phyloP scores from a whole-genome alignment of 2,797 vertebrate species.

The Phrynocephalus vlangalii region DNA sequence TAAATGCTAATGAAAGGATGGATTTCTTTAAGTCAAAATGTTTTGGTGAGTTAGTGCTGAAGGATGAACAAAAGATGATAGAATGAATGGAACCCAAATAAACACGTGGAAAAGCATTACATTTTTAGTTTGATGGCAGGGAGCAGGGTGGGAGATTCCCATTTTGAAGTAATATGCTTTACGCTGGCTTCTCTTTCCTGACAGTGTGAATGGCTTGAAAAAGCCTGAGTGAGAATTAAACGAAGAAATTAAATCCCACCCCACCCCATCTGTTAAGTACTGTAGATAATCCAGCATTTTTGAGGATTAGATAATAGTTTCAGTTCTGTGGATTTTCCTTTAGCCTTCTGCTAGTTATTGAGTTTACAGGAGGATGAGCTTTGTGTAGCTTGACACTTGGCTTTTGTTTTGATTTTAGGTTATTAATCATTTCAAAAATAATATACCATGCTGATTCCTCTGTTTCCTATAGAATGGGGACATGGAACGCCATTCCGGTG shows the following conservation, averaged over 20 bases:
- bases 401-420: constrained; percentile 23
- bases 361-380: constrained; percentile 14
- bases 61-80: constrained; percentile 38
- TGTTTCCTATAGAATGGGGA: neutral
- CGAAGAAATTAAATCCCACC: constrained; percentile 10
- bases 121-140: constrained; percentile 11
- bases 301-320: constrained; percentile 33
- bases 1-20: constrained; percentile 19
- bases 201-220: constrained; percentile 20
- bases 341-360: constrained; percentile 24
- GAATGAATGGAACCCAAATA: constrained; percentile 22
- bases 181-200: constrained; percentile 9
- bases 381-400: constrained; percentile 2
- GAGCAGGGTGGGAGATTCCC: neutral
- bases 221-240: constrained; percentile 14
- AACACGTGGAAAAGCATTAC: constrained; percentile 23
- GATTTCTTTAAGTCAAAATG: constrained; percentile 33
- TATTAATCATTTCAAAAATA: constrained; percentile 3
- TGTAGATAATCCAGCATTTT: constrained; percentile 29
- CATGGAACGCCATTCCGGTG: neutral
- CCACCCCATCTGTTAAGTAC: too few species aligned
- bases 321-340: constrained; percentile 23
- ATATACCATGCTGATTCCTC: constrained; percentile 1
- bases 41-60: constrained; percentile 16
- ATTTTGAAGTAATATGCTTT: constrained; percentile 3